A percentile compares a stretch with the other conserved stretches of the same genome.
Conservation (phyloP, 1,140 invertebrate genomes). For the Galleria mellonella region DNA sequence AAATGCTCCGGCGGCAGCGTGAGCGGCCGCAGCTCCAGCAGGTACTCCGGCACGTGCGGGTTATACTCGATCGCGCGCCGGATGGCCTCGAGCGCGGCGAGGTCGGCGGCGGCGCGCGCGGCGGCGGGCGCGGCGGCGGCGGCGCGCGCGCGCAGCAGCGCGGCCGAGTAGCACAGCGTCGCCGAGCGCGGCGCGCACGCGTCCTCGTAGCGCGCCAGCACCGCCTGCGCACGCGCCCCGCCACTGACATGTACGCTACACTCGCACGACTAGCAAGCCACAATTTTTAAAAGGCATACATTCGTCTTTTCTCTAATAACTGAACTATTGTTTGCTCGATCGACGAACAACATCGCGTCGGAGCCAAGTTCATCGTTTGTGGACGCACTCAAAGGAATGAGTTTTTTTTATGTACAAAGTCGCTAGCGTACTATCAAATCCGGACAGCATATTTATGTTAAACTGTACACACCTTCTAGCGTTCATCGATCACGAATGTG, state of each 20-base stretch:
- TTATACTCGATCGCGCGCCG: conserved; percentile 99
- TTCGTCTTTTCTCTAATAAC: too few relatives aligned
- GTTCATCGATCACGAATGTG: too few relatives aligned
- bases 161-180: conserved; percentile 97
- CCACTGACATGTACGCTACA: background rate
- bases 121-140: conserved; percentile 92
- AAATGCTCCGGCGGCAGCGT: conserved; percentile 98
- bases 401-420: too few relatives aligned
- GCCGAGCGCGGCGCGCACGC: conserved; percentile 96
- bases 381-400: too few relatives aligned
- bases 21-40: conserved; percentile 96
- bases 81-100: conserved; percentile 96
- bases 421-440: too few relatives aligned
- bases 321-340: too few relatives aligned
- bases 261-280: background rate
- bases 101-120: conserved; percentile 91
- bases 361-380: too few relatives aligned
- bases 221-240: conserved; percentile 79
- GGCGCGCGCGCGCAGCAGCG: conserved; percentile 92
- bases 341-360: too few relatives aligned
- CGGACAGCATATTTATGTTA: too few relatives aligned
- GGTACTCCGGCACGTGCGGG: conserved; percentile 98
- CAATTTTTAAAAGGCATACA: too few relatives aligned
- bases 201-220: conserved; percentile 97
- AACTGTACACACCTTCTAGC: too few relatives aligned